These are phyloP conservation scores for Sarcophaga caerulescens DNA, from an alignment of 2,888 invertebrate species.

Conservation along the genomic window DNA sequence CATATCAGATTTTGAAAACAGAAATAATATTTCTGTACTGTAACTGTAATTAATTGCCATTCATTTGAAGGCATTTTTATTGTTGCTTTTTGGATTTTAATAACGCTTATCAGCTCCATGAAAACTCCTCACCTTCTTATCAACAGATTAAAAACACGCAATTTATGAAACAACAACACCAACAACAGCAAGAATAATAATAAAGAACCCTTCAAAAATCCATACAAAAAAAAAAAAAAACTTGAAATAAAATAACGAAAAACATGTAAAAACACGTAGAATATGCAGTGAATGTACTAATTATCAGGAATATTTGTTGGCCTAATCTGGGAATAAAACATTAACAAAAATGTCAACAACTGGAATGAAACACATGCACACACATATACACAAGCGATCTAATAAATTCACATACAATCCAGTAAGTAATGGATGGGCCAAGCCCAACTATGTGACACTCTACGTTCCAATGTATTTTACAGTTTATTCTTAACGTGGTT, in stretches of 20 bases:
- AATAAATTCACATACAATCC: too few species aligned
- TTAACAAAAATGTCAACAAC: constrained; percentile 44
- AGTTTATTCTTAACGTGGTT: too few species aligned
- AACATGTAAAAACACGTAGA: constrained; percentile 1
- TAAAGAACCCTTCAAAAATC: too few species aligned
- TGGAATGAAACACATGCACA: not conserved
- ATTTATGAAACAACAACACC: constrained; percentile 1
- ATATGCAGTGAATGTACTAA: constrained; percentile 21
- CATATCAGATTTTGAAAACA: not conserved
- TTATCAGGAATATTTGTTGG: constrained; percentile 29
- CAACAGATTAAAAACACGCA: constrained; percentile 42
- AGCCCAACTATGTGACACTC: too few species aligned
- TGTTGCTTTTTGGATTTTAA: constrained; percentile 11
- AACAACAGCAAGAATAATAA: not conserved
- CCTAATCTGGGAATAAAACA: constrained; percentile 44
- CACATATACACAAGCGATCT: too few species aligned
- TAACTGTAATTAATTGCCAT: constrained; percentile 15
- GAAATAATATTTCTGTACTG: constrained; percentile 21
- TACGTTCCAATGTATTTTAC: too few species aligned
- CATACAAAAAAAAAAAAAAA: not conserved
- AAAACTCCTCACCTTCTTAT: constrained; percentile 48
- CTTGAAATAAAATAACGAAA: not conserved
- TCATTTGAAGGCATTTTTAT: not conserved
- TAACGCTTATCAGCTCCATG: constrained; percentile 31
- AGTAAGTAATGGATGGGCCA: too few species aligned